A percentile compares a stretch with the other conserved stretches of the same genome.
Conservation (phyloP, 2,888 invertebrate genomes). For the Pandemis cinnamomeana region DNA sequence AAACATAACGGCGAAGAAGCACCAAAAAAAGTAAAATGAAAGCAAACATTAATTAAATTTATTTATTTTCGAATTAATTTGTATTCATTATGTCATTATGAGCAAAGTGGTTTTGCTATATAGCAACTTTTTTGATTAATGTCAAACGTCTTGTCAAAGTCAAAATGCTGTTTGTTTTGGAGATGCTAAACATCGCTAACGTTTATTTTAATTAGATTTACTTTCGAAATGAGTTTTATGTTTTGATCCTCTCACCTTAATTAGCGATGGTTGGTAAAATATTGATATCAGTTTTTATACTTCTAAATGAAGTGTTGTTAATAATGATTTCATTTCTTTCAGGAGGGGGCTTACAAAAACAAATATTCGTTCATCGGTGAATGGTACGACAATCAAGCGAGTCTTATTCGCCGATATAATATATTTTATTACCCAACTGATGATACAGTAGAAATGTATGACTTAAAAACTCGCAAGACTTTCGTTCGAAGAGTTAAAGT, state of each 20-base stretch:
- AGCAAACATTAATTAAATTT: no score
- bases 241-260: constrained; percentile 6
- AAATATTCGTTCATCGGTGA: constrained; percentile 89
- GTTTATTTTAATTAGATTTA: constrained; percentile 21
- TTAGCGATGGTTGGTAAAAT: constrained; percentile 18
- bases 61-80: no score
- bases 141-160: not conserved
- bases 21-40: no score
- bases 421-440: constrained; percentile 91
- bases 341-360: constrained; percentile 81
- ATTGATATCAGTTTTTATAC: not conserved
- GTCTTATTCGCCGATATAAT: constrained; percentile 89
- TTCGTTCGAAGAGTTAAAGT: constrained; percentile 89
- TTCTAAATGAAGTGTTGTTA: not conserved
- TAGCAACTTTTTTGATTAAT: not conserved
- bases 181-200: not conserved
- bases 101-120: no score
- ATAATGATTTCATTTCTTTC: constrained; percentile 42
- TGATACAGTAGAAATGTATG: constrained; percentile 92
- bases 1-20: no score
- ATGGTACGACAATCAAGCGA: constrained; percentile 94
- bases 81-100: no score
- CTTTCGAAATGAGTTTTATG: constrained; percentile 22
- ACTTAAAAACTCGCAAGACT: constrained; percentile 85
- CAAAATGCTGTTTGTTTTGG: not conserved